Base-by-base conservation (phyloP, 2,113 vertebrate genomes). In the Pedetes capensis region DNA sequence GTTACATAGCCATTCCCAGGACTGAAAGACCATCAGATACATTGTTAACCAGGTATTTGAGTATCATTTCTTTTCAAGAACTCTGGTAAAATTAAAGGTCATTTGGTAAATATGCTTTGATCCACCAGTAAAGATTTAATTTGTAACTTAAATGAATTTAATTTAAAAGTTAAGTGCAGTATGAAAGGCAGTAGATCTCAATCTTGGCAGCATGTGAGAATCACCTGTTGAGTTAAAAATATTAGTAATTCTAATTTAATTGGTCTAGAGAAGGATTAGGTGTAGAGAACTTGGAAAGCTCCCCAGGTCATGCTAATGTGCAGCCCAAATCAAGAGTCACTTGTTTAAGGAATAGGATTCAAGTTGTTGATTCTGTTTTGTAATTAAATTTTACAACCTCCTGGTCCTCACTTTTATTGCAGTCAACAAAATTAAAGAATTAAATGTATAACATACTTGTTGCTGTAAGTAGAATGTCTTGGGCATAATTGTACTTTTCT, bases 301-400 rank as follows among this genome's bases (percentile, higher is more conserved):
- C 93, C 59, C 57, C 59, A 76, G 44, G 47, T 64, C 55, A n/a
- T 14, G 42, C 61, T 57, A 93, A 76, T 0, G 2, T 25, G 32
- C 25, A 72, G 87, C 49, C 57, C 89, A 78, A 81, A 71, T 74
- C 95, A 94, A 95, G 76, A 95, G 68, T 25, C 32, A 44, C 66
- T 95, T 79, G 61, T 81, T 74, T 93, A 78, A 87, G 76, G 49
- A 68, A 85, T 61, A 29, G 34, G 6, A 20, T 93, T 95, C 79
- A 93, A 81, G 66, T 47, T 91, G 85, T 91, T 95, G 80, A 93
- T 87, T 91, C 93, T 13, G 44, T 84, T 93, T 94, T 91, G 61
- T 78, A 87, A 69, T 91, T 97, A 94, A 89, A 49, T 12, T 68
- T 74, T 79, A 2, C 39, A 85, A 81, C 34, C 49, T 68, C 57